Conservation (phyloP, 2,113 vertebrate genomes). For the Cephalopterus ornatus region DNA sequence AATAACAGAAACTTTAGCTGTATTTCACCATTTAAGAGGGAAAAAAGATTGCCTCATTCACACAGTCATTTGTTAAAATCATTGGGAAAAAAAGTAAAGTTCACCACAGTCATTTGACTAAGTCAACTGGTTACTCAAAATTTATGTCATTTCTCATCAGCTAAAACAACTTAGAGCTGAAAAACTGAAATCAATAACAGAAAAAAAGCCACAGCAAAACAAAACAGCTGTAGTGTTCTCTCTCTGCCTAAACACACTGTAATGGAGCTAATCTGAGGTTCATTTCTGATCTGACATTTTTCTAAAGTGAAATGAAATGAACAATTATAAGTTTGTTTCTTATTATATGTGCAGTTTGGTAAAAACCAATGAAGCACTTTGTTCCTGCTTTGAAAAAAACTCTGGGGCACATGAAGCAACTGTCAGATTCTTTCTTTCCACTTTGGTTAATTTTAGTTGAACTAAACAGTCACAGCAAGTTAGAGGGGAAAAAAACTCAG, state of each 20-base stretch:
- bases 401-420: neutral
- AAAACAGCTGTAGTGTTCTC: neutral
- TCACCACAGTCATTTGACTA: neutral
- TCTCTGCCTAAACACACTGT: neutral
- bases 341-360: neutral
- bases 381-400: constrained; percentile 12
- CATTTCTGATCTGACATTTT: neutral
- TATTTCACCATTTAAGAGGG: neutral
- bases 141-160: neutral
- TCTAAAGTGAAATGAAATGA: constrained; percentile 50
- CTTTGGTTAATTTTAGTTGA: constrained; percentile 18
- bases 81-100: neutral
- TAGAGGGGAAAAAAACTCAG: neutral
- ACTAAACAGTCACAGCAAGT: neutral
- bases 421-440: neutral
- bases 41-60: neutral
- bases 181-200: neutral
- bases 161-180: neutral
- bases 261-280: constrained; percentile 27
- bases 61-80: neutral
- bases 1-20: neutral
- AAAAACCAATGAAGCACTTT: constrained; percentile 7
- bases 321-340: constrained; percentile 14
- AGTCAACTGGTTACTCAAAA: neutral
- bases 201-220: neutral